Evolutionary conservation across 1,140 invertebrate genomes (phyloP), one percentile per base, ranked within the genome.

Genomic region (Bicyclus anynana): DNA sequence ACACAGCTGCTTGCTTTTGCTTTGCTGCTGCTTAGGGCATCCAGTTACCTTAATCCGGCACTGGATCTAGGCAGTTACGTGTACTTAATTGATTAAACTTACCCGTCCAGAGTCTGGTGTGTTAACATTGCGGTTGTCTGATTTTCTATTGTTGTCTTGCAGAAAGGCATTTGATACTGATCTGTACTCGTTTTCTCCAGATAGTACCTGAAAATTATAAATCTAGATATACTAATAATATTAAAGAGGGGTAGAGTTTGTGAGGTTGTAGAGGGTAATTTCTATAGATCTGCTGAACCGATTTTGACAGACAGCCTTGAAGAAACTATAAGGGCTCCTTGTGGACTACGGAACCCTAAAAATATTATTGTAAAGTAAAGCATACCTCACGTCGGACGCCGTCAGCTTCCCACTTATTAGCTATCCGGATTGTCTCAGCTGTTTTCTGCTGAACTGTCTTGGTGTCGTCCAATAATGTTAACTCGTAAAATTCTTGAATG

Each of bases 401-500:
- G 68, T 88, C 87, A 16, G 84, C 71, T 62, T 98, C 97, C 97
- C 97, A 98, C 91, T 98, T 98, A 77, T 96, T 97, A 53, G 97
- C 97, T 80, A 99, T 97, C 75, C 96, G 94, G 70, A 98, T 94
- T 26, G 97, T 98, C 90, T 99, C 98, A 20, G 94, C 94, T 52
- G 97, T 98, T 90, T 99, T 99, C 91, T 98, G 95, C 83, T 98
- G 96, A 58, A 97, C 93, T 50, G 95, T 95, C 90, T 99, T 98
- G 42, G 93, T 95, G 83, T 99, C 97, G 90, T 99, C 97, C 73
- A 99, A 91, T 59, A 99, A 91, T 44, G 97, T 98, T 65, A 98
- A 91, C 91, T 99, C 97, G 90, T 99, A 99, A 89, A 99, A 99
- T 89, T 99, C 97, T 92, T 99, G 97, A 77, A 99, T 99, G 92